Conservation (phyloP, 2,888 invertebrate genomes). For the Trichacis sp. region DNA sequence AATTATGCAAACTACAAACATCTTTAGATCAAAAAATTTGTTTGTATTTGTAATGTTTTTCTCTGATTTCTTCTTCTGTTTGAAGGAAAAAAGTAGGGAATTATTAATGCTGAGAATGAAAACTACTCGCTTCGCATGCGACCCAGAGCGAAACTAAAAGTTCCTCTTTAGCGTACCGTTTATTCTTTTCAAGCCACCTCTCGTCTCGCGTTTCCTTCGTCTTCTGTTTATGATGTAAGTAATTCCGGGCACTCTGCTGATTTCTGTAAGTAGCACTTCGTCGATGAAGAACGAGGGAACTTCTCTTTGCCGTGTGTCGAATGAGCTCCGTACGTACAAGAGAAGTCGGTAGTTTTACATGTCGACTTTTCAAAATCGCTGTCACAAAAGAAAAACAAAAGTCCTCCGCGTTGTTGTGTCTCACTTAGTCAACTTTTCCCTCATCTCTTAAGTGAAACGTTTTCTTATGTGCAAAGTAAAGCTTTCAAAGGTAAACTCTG, state of each 20-base stretch:
- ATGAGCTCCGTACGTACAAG: constrained; percentile 30
- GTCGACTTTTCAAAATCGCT: constrained; percentile 42
- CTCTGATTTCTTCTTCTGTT: too few relatives aligned
- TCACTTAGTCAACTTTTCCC: constrained; percentile 47
- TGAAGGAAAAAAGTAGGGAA: too few relatives aligned
- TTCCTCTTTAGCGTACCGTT: background rate
- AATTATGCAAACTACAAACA: too few relatives aligned
- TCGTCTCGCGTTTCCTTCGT: constrained; percentile 29
- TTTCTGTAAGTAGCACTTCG: constrained; percentile 67
- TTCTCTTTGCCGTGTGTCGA: constrained; percentile 28
- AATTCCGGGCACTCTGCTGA: constrained; percentile 57
- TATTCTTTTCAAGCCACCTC: too few relatives aligned
- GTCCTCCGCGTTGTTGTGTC: constrained; percentile 44
- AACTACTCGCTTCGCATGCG: too few relatives aligned
- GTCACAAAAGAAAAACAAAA: constrained; percentile 40
- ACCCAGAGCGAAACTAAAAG: background rate
- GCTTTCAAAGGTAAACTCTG: constrained; percentile 34
- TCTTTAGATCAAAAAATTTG: too few relatives aligned
- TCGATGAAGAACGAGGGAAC: constrained; percentile 55
- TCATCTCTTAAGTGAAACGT: constrained; percentile 44
- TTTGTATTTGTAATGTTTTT: too few relatives aligned
- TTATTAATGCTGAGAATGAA: too few relatives aligned
- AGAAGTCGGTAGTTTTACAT: constrained; percentile 48
- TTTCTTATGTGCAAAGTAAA: constrained; percentile 40
- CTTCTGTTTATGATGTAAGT: constrained; percentile 57